phyloP scores from a whole-genome alignment of 2,113 vertebrate species.

The Podarcis raffonei region DNA sequence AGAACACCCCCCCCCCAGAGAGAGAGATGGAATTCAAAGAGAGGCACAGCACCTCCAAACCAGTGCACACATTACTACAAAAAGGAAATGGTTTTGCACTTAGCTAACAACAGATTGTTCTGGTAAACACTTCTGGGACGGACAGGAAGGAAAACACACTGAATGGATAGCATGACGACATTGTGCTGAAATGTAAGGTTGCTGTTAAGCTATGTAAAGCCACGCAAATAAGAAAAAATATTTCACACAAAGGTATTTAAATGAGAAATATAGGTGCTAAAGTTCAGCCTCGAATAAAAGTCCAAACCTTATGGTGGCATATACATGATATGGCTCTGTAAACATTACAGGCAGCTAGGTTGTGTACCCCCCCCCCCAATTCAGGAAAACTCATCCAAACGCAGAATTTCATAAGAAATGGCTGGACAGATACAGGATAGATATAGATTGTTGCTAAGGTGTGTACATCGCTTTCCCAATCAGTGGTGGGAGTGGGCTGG shows the following conservation, averaged over 20 bases:
- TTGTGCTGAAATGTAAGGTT: neutral
- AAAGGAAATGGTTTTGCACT: slow-evolving; percentile 25
- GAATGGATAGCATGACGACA: neutral
- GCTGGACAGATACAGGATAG: too few species aligned
- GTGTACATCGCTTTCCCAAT: too few species aligned
- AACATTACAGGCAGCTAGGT: too few species aligned
- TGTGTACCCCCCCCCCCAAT: too few species aligned
- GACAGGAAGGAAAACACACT: slow-evolving; percentile 18
- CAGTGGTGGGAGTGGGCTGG: too few species aligned
- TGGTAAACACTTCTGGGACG: slow-evolving; percentile 12
- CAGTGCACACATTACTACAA: neutral
- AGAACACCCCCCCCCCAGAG: too few species aligned
- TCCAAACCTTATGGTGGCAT: neutral
- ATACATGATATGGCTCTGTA: too few species aligned
- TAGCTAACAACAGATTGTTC: slow-evolving; percentile 24
- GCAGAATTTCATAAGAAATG: too few species aligned
- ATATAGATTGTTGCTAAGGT: too few species aligned
- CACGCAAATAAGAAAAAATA: neutral
- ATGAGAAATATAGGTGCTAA: neutral
- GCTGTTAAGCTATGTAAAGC: neutral
- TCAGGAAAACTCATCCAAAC: too few species aligned
- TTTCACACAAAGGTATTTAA: neutral
- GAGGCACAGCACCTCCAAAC: neutral
- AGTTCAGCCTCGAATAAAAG: neutral
- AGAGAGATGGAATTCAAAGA: neutral